Percentiles rank a stretch among this genome's conserved stretches.
Evolutionary conservation across 2,888 invertebrate genomes (phyloP).

Genomic region (Xestia sexstrigata): DNA sequence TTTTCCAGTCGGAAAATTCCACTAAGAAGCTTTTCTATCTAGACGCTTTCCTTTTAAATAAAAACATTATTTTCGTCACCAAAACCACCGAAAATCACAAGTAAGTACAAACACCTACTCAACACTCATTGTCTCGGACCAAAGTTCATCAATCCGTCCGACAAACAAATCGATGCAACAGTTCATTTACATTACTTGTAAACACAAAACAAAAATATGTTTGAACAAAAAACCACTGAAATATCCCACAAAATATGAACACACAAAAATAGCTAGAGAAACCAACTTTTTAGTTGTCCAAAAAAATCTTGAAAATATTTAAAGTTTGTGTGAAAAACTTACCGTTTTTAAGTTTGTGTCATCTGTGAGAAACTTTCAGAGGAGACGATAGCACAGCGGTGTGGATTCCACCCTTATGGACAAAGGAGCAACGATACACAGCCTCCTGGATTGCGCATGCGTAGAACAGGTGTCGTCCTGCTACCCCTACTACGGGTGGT

Average conservation of each 20-base stretch:
- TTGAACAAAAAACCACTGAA: not conserved
- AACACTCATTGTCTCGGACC: no score
- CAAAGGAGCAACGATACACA: slow-evolving; percentile 78
- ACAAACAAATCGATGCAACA: slow-evolving; percentile 48
- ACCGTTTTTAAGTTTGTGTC: slow-evolving; percentile 29
- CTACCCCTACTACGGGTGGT: slow-evolving; percentile 49
- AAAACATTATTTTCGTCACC: not conserved
- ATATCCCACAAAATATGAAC: not conserved
- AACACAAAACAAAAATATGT: slow-evolving; percentile 23
- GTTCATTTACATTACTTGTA: slow-evolving; percentile 16
- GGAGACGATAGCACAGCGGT: not conserved
- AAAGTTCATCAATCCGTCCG: slow-evolving; percentile 37
- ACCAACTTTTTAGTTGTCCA: fast-evolving
- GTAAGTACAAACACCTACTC: not conserved
- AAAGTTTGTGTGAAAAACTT: slow-evolving; percentile 49
- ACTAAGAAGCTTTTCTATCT: not conserved
- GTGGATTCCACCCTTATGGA: slow-evolving; percentile 69
- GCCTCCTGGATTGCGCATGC: slow-evolving; percentile 81
- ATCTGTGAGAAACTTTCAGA: not conserved
- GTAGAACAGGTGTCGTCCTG: slow-evolving; percentile 63
- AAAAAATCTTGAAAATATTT: not conserved
- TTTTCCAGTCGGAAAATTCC: not conserved
- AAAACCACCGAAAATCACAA: not conserved
- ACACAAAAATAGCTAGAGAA: not conserved
- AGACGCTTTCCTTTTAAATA: not conserved